Base-by-base conservation (phyloP, 2,888 invertebrate species). In the Hypomecis punctinalis region DNA sequence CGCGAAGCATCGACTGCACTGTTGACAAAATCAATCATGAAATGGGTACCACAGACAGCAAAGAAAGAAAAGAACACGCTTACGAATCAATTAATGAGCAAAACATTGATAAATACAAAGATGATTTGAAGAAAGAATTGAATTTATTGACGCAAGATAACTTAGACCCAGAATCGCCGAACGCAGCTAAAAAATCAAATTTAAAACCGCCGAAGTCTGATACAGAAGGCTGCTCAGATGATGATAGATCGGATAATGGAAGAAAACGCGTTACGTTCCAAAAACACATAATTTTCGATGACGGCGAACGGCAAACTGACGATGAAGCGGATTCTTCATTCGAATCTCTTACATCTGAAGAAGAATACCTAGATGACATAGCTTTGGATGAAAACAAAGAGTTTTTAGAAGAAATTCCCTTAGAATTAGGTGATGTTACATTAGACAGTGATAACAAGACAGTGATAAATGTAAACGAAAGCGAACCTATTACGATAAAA, bases 221-320 rank as follows among this genome's bases (percentile, higher is more conserved):
- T 43, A 87, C 81, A 0, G 92, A 93, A 71, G 90, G 85, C 0
- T 89, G 89, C 67, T 92, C 93, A 0, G 92, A 93, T 53, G 93
- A 93, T 37, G 93, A 93, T 56, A 75, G 91, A 57, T 92, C 93
- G 0, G 93, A 93, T 57, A 81, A 83, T 60, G 90, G 89, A 0
- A 93, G 92, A 66, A 93, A 93, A 69, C 80, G 83, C 23, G 93
- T 93, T 0, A 93, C 92, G 2, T 93, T 93, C 66, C 85, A 89
- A 72, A 93, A 91, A 64, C 91, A 91, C 56, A 91, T 93, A n/a
- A 76, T 93, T 56, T 93, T 93, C 71, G 93, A 93, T 66, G 93
- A 93, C 71, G 93, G 93, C 6, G 93, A 93, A 49, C 86, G 89
- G 63, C 93, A 92, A 72, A 93, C 93, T 9, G 93, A 93, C 43